Conservation (phyloP, 2,113 vertebrate genomes). For the Eleginops maclovinus region DNA sequence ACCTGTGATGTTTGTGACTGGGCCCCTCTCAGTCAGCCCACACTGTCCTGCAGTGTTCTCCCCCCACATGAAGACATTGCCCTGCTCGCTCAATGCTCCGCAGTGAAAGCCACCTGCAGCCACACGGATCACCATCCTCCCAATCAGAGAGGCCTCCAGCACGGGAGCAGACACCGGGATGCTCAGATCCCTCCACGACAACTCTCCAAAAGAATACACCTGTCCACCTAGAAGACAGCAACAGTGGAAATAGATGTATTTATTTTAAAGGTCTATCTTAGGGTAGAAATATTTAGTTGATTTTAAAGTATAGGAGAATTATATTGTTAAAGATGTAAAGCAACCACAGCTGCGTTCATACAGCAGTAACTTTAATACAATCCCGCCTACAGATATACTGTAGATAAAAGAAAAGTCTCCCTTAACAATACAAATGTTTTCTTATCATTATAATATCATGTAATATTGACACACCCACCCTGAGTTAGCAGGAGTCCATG, state of each 20-base stretch:
- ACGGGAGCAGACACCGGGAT: slow-evolving; percentile 78
- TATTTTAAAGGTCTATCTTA: neutral
- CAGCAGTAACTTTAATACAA: neutral
- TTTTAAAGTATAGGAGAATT: too few species aligned
- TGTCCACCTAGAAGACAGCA: slow-evolving; percentile 84
- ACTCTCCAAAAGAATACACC: slow-evolving; percentile 93
- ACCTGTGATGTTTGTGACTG: slow-evolving; percentile 60
- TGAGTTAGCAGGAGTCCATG: slow-evolving; percentile 92
- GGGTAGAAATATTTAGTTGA: neutral
- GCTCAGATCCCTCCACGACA: slow-evolving; percentile 86
- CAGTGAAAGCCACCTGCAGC: slow-evolving; percentile 93
- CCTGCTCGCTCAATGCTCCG: slow-evolving; percentile 90
- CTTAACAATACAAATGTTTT: neutral
- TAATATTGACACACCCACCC: slow-evolving; percentile 79
- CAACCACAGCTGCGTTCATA: too few species aligned
- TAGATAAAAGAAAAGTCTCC: neutral
- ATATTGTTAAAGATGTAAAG: too few species aligned
- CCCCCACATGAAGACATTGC: slow-evolving; percentile 93
- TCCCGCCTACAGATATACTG: neutral
- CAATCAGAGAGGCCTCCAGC: slow-evolving; percentile 87
- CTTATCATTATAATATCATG: neutral
- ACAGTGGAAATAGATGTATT: neutral
- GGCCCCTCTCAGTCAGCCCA: slow-evolving; percentile 80
- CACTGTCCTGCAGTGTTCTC: slow-evolving; percentile 95
- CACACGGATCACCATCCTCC: slow-evolving; percentile 85